Conservation (phyloP, 2,888 invertebrate genomes). For the Caenorhabditis becei region DNA sequence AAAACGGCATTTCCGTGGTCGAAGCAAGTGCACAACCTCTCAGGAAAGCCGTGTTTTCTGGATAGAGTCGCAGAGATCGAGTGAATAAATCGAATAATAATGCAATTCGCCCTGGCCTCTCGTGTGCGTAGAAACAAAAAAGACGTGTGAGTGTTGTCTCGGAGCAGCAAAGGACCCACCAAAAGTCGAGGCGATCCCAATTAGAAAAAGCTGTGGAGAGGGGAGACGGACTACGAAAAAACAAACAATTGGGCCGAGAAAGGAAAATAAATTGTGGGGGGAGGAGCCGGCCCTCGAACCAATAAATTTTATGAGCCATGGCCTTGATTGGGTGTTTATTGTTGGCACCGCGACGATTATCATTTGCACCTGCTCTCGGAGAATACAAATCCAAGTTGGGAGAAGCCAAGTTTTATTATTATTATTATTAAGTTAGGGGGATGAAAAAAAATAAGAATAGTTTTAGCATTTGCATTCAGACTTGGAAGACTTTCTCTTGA, state of each 20-base stretch:
- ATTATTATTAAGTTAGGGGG: slow-evolving; percentile 17
- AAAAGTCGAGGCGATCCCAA: slow-evolving; percentile 40
- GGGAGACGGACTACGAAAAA: slow-evolving; percentile 2
- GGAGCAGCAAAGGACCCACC: slow-evolving; percentile 19
- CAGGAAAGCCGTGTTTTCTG: background rate
- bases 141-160: slow-evolving; percentile 12
- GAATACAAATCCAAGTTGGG: background rate
- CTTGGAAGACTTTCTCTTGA: slow-evolving; percentile 54
- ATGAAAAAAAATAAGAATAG: slow-evolving; percentile 1
- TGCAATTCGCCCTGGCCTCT: slow-evolving; percentile 40
- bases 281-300: slow-evolving; percentile 4
- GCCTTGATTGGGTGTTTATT: slow-evolving; percentile 17
- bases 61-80: slow-evolving; percentile 25
- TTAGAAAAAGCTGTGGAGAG: slow-evolving; percentile 41
- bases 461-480: slow-evolving; percentile 32
- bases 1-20: too few species aligned
- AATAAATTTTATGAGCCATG: slow-evolving; percentile 20
- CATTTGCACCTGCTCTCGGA: slow-evolving; percentile 31
- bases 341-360: slow-evolving; percentile 29
- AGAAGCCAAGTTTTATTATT: slow-evolving; percentile 32
- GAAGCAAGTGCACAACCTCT: slow-evolving; percentile 4
- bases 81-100: slow-evolving; percentile 52
- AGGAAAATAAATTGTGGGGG: slow-evolving; percentile 12
- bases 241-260: slow-evolving; percentile 9
- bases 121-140: slow-evolving; percentile 51